Evolutionary conservation across 92 coral and sea anemone genomes (phyloP), one percentile per base, ranked within the genome.

Genomic region (Bergia puertoricense): DNA sequence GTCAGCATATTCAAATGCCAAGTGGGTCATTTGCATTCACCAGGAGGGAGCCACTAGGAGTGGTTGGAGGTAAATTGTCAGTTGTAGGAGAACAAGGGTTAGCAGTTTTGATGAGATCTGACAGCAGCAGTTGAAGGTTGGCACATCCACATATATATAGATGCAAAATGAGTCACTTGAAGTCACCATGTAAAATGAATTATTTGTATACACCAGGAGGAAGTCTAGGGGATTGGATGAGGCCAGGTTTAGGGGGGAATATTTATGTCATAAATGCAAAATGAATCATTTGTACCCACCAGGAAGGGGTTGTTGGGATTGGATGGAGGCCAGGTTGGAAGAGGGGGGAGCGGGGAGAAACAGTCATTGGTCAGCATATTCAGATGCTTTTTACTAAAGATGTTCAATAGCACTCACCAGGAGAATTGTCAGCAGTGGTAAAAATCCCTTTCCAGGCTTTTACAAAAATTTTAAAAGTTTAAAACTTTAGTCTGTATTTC

Each of bases 1-100:
- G 98, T 46, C 94, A 94, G 79, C 97, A 97, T 77, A 86, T 95
- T 42, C 98, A 95, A 87, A 86, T 95, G 82, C 95, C 95, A 8
- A 89, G 91, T 90, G 98, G 97, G 6, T 90, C 95, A 76, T 97
- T 97, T 90, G 97, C 97, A 3, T 97, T 95, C 88, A 94, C 96
- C 1, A 92, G 97, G 67, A 89, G 95, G 42, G 99, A 97, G 44
- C 95, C 99, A 7, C 84, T 95, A 56, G 99, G 99, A 8, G 97
- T 97, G 13, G 98, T 96, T 22, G 96, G 95, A 95, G 99, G 99
- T 96, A 41, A 41, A 89, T 6, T 76, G n/a, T 86, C 5, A 39
- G 1, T 9, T 41, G 11, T 57, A 62, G 30, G 69, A 43, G 43
- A 18, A 8, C 23, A 20, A 56, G 37, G 46, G 2, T 4, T 1